These are phyloP conservation scores for Pampus argenteus DNA, from an alignment of 2,797 vertebrate genomes.

Conservation along the genomic window DNA sequence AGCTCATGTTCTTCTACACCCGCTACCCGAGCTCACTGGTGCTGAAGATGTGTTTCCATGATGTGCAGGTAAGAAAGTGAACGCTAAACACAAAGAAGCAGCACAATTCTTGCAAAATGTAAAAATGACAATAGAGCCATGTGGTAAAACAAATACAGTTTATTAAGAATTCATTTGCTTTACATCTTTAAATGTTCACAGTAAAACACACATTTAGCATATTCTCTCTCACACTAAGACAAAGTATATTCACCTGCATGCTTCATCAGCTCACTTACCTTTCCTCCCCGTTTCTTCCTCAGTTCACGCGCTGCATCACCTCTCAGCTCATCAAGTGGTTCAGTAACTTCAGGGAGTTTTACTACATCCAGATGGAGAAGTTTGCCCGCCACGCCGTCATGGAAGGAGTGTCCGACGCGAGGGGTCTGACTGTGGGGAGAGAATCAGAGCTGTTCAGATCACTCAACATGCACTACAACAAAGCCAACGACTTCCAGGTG, in stretches of 20 bases:
- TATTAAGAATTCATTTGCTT: conserved; percentile 22
- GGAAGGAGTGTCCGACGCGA: conserved; percentile 80
- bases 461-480: conserved; percentile 95
- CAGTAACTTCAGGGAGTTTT: conserved; percentile 98
- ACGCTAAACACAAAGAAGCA: background rate
- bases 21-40: conserved; percentile 92
- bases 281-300: background rate
- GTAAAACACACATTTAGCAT: background rate
- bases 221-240: background rate
- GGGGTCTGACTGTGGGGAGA: conserved; percentile 86
- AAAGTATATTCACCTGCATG: background rate
- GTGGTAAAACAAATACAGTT: background rate
- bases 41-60: conserved; percentile 90
- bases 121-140: background rate
- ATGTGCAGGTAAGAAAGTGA: conserved; percentile 88
- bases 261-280: conserved; percentile 61
- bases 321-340: conserved; percentile 99
- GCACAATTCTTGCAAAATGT: background rate
- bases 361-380: conserved; percentile 98
- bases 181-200: background rate
- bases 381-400: conserved; percentile 89
- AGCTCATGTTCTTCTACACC: conserved; percentile 94
- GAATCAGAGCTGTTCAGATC: conserved; percentile 92
- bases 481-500: conserved; percentile 94
- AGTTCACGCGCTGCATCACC: conserved; percentile 95